Evolutionary conservation across 2,797 vertebrate genomes (phyloP).

Genomic region (Babyrousa celebensis): DNA sequence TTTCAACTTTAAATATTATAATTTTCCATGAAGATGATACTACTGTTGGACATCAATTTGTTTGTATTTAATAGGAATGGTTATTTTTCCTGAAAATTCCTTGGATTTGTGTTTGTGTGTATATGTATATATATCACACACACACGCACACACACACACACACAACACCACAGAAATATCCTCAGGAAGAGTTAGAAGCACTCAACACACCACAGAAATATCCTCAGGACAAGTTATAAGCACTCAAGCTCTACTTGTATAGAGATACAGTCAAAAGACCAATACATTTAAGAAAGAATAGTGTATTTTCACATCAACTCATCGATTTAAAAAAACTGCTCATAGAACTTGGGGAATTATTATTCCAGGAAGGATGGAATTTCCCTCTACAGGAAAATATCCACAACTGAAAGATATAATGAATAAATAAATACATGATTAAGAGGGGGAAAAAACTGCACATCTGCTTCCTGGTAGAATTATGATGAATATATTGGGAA

Average conservation of each 20-base stretch:
- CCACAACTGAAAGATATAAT: slow-evolving; percentile 73
- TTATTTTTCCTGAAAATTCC: neutral
- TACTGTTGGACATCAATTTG: neutral
- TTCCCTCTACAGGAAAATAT: slow-evolving; percentile 81
- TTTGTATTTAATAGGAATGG: neutral
- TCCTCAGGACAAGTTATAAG: neutral
- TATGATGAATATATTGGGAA: slow-evolving; percentile 81
- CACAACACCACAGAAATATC: too few relatives aligned
- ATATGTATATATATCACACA: neutral
- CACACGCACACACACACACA: too few relatives aligned
- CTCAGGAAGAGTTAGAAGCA: too few relatives aligned
- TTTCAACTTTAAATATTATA: neutral
- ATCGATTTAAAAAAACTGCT: slow-evolving; percentile 40
- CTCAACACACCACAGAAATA: neutral
- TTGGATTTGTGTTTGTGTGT: neutral
- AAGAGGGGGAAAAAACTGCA: slow-evolving; percentile 80
- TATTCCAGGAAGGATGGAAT: slow-evolving; percentile 88
- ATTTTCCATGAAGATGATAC: neutral
- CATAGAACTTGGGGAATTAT: slow-evolving; percentile 78
- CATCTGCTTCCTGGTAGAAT: slow-evolving; percentile 88
- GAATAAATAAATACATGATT: slow-evolving; percentile 82
- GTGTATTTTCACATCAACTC: slow-evolving; percentile 59
- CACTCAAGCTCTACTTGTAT: neutral
- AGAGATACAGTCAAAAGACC: slow-evolving; percentile 42
- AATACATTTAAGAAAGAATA: neutral